Evolutionary conservation across 2,113 vertebrate genomes (phyloP).

Genomic region (Gallinago jamesoni): DNA sequence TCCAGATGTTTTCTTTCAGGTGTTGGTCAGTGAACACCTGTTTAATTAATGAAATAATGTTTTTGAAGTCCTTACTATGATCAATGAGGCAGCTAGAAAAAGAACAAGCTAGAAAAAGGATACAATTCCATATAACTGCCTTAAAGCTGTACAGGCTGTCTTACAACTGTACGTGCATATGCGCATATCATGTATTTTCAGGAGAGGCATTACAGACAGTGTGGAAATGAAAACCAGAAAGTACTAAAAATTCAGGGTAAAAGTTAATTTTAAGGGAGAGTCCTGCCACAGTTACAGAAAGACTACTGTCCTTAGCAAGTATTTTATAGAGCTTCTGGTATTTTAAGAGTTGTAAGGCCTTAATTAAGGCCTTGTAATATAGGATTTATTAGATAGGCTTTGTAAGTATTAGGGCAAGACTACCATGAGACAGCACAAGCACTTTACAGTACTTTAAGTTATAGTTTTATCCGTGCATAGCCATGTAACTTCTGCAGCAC

Average conservation of each 20-base stretch:
- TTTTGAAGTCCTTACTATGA: neutral
- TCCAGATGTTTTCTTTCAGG: neutral
- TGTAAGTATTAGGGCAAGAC: neutral
- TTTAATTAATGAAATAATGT: neutral
- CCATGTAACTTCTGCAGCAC: neutral
- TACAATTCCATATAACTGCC: neutral
- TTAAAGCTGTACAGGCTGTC: neutral
- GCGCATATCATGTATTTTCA: neutral
- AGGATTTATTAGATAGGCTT: neutral
- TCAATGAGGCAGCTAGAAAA: neutral
- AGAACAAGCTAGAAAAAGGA: neutral
- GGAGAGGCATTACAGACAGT: neutral
- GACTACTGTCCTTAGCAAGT: neutral
- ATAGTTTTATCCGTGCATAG: neutral
- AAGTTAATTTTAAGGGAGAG: neutral
- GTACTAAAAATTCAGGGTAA: neutral
- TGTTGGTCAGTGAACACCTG: neutral
- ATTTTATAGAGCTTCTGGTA: neutral
- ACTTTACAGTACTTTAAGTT: neutral
- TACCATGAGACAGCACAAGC: neutral
- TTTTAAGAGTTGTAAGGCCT: neutral
- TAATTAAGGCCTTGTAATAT: neutral
- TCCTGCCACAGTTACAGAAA: neutral
- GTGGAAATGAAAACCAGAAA: neutral
- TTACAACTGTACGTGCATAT: neutral